Conservation (phyloP, 2,797 vertebrate genomes). For the Peromyscus nudipes region DNA sequence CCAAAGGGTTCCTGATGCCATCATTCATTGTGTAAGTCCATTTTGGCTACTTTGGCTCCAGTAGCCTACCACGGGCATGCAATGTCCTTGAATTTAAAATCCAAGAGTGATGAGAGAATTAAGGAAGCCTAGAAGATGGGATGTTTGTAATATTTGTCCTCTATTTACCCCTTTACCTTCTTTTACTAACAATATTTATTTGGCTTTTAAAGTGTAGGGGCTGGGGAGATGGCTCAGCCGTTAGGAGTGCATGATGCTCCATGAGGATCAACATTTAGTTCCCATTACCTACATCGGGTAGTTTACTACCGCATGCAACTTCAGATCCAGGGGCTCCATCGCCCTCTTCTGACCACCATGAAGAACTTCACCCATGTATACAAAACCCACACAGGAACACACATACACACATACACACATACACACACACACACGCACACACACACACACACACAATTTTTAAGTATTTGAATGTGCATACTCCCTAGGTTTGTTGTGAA, state of each 20-base stretch:
- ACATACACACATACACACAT: too few species aligned
- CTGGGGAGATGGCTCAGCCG: not conserved
- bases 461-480: not conserved
- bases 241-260: not conserved
- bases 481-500: not conserved
- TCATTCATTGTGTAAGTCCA: too few species aligned
- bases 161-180: not conserved
- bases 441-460: not conserved
- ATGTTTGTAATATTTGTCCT: not conserved
- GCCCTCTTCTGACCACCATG: not conserved
- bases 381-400: not conserved
- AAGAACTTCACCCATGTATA: not conserved
- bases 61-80: not conserved
- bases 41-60: not conserved
- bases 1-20: not conserved
- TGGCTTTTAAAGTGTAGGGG: not conserved
- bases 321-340: not conserved
- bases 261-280: not conserved
- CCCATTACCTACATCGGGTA: not conserved
- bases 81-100: not conserved
- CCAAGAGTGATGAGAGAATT: not conserved
- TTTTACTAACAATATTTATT: conserved; percentile 12
- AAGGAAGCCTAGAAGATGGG: not conserved
- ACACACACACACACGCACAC: not conserved
- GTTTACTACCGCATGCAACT: not conserved